Evolutionary conservation across 2,888 invertebrate genomes (phyloP), one percentile per base, ranked within the genome.

Genomic region (Metacarcinus magister): DNA sequence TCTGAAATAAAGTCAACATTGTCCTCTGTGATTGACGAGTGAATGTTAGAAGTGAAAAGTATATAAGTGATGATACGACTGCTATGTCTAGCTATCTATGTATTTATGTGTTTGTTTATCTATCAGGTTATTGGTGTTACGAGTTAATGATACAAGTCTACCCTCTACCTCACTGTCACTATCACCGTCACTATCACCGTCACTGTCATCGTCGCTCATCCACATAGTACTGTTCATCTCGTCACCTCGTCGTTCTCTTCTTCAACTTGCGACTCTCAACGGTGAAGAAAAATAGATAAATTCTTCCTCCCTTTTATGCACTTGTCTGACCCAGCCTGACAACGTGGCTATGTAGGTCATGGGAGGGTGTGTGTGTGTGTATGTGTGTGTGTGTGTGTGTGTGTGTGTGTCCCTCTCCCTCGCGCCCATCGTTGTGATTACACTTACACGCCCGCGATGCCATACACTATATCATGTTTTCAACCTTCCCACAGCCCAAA

Each of bases 401-500:
- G 67, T 54, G 67, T 23, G n/a, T 67, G 67, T 67, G 67, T 75
- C 75, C 23, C n/a, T n/a, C 75, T 16, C n/a, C 75, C 75, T 75
- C 75, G 7, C n/a, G n/a, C 75, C n/a, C 28, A 23, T 16, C n/a
- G 7, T 23, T n/a, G n/a, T 75, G n/a, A 23, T 75, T n/a, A 23
- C n/a, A 23, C 75, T 75, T 75, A 75, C 75, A 2, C 87, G 39
- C 32, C 39, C 87, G 39, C 39, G 87, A 87, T 87, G 39, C 87
- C 87, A 87, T 87, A 87, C 32, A 39, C 39, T 87, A 87, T 39
- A 87, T 87, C 87, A 87, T 87, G 87, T 32, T 87, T 87, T 39
- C 87, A 32, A 87, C 87, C 87, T 87, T 16, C 32, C 87, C 87
- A 13, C 13, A 67, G 67, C 8, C n/a, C n/a, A 75, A 60, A n/a